These are phyloP conservation scores for Dermochelys coriacea DNA, from an alignment of 2,797 vertebrate genomes.

Conservation along the genomic window DNA sequence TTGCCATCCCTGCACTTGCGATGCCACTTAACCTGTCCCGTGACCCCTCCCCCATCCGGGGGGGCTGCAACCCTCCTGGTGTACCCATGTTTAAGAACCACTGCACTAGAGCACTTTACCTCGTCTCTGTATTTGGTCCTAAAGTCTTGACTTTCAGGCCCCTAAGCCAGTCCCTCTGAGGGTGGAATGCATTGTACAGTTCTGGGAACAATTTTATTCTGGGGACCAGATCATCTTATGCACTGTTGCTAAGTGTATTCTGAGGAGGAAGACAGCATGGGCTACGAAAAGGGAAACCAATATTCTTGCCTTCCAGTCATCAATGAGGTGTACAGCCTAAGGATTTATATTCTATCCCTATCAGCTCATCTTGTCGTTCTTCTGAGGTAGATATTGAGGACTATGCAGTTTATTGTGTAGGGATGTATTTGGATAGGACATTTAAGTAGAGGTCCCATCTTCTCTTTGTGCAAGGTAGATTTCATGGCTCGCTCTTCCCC, in stretches of 20 bases:
- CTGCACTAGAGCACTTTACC: not conserved
- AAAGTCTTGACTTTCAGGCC: not conserved
- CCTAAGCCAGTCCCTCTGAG: not conserved
- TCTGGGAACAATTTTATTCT: not conserved
- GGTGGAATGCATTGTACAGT: not conserved
- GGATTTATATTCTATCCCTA: not conserved
- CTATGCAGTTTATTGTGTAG: not conserved
- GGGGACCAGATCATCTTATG: not conserved
- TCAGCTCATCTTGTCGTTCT: not conserved
- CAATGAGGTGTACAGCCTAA: not conserved
- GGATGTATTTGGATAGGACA: not conserved
- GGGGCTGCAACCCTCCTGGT: too few relatives aligned
- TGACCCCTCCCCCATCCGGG: too few relatives aligned
- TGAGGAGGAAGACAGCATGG: not conserved
- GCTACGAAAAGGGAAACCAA: not conserved
- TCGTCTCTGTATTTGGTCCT: not conserved
- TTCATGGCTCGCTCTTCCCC: slow-evolving; percentile 43
- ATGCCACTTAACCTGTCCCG: too few relatives aligned
- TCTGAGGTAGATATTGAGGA: not conserved
- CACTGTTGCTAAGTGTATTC: not conserved
- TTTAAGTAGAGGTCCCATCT: not conserved
- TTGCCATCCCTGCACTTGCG: too few relatives aligned
- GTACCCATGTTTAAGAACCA: not conserved
- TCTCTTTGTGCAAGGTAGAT: slow-evolving; percentile 13
- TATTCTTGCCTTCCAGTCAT: not conserved